Conservation (phyloP, 2,113 vertebrate species). For the Callipepla squamata region DNA sequence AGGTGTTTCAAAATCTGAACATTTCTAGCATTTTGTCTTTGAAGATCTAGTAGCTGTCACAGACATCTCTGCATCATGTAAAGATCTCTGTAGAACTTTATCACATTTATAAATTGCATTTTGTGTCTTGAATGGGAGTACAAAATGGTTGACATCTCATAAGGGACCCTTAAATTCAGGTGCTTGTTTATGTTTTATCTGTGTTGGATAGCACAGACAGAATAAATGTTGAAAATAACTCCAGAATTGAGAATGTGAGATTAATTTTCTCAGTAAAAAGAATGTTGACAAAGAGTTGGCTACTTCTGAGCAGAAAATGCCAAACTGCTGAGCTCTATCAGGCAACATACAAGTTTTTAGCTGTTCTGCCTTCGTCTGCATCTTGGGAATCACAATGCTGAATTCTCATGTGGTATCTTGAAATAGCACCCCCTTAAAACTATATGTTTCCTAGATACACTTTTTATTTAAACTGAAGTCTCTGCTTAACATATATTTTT, state of each 20-base stretch:
- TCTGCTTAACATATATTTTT: slow-evolving; percentile 34
- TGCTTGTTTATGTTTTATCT: background rate
- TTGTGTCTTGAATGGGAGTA: background rate
- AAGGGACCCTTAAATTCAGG: background rate
- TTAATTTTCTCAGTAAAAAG: background rate
- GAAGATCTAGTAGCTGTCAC: background rate
- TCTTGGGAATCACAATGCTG: background rate
- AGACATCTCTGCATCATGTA: background rate
- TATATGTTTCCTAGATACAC: background rate
- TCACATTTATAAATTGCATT: background rate
- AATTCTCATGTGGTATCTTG: background rate
- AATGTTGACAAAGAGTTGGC: background rate
- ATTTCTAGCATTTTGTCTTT: background rate
- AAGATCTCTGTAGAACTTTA: background rate
- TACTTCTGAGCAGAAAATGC: slow-evolving; percentile 11
- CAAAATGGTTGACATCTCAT: background rate
- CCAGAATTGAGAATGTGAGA: background rate
- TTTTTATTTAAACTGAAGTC: slow-evolving; percentile 30
- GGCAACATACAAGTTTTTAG: background rate
- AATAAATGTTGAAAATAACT: slow-evolving; percentile 33
- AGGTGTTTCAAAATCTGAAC: background rate
- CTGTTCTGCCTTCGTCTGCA: background rate
- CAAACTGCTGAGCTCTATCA: background rate
- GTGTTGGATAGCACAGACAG: background rate
- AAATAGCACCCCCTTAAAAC: background rate